phyloP scores from a whole-genome alignment of 2,113 vertebrate species.

The Leucoraja erinaceus region DNA sequence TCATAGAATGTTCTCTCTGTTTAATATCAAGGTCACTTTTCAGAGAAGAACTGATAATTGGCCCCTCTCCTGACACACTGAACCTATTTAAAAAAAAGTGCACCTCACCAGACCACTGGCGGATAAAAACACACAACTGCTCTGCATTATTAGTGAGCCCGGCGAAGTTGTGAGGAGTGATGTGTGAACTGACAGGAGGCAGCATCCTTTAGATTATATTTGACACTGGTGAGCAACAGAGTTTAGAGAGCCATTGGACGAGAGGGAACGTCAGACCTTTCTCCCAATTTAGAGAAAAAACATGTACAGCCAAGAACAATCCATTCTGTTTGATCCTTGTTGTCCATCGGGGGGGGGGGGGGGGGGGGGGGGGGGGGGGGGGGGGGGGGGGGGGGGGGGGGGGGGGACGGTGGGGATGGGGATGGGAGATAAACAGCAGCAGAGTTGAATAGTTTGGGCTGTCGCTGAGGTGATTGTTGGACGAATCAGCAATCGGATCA shows the following conservation, averaged over 20 bases:
- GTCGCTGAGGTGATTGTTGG: slow-evolving; percentile 70
- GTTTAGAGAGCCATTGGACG: neutral
- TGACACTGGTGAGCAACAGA: neutral
- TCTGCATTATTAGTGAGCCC: neutral
- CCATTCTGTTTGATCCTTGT: neutral
- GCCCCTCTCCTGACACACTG: neutral
- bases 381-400: neutral
- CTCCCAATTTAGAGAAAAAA: neutral
- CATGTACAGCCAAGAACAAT: neutral
- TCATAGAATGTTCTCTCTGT: neutral
- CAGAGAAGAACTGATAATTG: neutral
- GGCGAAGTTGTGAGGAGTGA: neutral
- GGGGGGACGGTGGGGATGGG: too few relatives aligned
- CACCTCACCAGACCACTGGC: neutral
- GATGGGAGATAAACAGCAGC: slow-evolving; percentile 53
- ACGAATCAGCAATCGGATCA: slow-evolving; percentile 71
- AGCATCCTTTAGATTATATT: neutral
- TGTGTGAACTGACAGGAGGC: neutral
- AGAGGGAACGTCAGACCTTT: neutral
- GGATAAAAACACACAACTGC: neutral
- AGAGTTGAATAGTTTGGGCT: slow-evolving; percentile 65
- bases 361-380: neutral
- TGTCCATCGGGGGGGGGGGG: neutral
- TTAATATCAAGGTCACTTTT: neutral
- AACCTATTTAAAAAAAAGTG: neutral